phyloP scores from a whole-genome alignment of 2,797 vertebrate species.

The Ceryle rudis region DNA sequence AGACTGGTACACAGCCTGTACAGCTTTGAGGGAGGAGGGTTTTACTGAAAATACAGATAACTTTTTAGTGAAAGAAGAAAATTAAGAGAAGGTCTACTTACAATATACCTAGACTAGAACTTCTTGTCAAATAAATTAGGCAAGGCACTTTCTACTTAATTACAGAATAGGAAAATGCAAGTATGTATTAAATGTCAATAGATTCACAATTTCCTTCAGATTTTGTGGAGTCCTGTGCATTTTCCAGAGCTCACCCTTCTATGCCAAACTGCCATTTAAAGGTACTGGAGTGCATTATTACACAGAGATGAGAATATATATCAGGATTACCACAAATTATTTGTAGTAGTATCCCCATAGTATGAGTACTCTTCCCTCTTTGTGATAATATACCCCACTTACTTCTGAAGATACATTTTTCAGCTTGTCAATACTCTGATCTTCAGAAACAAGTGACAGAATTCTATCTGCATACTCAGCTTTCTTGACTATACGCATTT shows the following conservation, averaged over 20 bases:
- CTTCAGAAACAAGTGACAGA: neutral
- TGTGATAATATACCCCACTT: neutral
- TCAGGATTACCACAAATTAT: neutral
- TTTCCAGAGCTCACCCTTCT: neutral
- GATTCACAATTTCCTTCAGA: neutral
- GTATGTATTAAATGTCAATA: neutral
- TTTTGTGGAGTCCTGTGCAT: neutral
- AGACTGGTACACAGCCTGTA: accelerated
- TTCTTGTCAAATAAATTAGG: neutral
- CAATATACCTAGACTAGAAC: neutral
- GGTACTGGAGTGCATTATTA: neutral
- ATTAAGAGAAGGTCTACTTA: neutral
- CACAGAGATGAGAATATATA: neutral
- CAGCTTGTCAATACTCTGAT: neutral
- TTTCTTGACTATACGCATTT: neutral
- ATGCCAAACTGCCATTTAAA: neutral
- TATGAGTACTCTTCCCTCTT: neutral
- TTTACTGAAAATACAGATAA: neutral
- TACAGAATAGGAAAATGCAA: neutral
- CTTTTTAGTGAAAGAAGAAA: neutral
- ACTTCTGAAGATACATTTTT: neutral
- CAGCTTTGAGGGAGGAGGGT: neutral
- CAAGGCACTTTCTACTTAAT: neutral
- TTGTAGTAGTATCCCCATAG: neutral
- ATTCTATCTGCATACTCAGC: neutral